Conservation (phyloP, 2,113 vertebrate species). For the Tretioscincus oriximinensis region DNA sequence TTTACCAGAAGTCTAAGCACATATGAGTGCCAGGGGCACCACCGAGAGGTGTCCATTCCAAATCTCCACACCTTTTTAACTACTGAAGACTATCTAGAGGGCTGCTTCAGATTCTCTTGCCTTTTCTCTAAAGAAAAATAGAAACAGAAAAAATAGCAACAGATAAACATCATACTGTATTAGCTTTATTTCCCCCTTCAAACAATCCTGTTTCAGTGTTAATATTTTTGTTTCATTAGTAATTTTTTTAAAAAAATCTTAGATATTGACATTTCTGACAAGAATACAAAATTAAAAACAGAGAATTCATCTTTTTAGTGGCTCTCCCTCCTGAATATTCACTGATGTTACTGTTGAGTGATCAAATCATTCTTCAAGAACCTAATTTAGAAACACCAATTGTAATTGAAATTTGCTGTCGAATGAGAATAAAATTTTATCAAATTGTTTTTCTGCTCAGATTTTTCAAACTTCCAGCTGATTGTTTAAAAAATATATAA, state of each 20-base stretch:
- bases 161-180: too few species aligned
- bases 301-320: neutral
- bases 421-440: neutral
- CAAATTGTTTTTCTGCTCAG: conserved; percentile 4
- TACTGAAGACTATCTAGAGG: neutral
- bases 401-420: neutral
- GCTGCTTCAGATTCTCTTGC: too few species aligned
- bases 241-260: conserved; percentile 6
- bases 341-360: neutral
- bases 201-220: conserved; percentile 7
- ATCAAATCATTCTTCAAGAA: neutral
- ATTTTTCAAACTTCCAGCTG: neutral
- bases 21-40: too few species aligned
- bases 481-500: neutral
- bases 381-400: neutral
- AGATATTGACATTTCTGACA: neutral
- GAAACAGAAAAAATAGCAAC: too few species aligned
- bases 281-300: neutral
- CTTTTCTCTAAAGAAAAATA: too few species aligned
- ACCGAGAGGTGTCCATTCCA: neutral
- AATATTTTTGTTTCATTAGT: neutral
- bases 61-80: neutral
- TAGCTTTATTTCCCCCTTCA: neutral
- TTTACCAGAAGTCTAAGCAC: too few species aligned
- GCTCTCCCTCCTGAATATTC: neutral